Conservation (phyloP, 92 coral and sea anemone genomes). For the Scolanthus callimorphus region DNA sequence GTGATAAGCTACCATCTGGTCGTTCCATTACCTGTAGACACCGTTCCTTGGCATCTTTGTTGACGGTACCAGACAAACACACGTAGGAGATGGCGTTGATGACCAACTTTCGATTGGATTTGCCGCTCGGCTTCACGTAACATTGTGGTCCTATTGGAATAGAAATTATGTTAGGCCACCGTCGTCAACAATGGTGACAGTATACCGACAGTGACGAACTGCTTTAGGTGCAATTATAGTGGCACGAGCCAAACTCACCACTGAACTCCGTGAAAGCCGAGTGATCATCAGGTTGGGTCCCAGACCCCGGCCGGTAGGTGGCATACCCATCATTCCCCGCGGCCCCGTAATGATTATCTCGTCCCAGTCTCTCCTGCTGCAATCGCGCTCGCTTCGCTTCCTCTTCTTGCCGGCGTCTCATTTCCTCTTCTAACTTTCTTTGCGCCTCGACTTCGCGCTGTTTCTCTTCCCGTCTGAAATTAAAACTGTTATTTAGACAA, state of each 20-base stretch:
- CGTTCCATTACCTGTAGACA: slow-evolving; percentile 83
- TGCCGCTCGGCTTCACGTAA: slow-evolving; percentile 93
- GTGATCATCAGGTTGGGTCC: slow-evolving; percentile 33
- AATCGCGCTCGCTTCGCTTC: background rate
- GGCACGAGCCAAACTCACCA: slow-evolving; percentile 61
- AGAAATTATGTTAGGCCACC: too few relatives aligned
- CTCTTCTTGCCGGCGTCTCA: slow-evolving; percentile 36
- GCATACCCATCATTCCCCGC: slow-evolving; percentile 39
- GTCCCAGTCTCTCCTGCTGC: slow-evolving; percentile 4
- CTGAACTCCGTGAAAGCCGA: slow-evolving; percentile 82
- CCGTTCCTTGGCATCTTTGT: slow-evolving; percentile 87
- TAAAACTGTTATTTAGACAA: too few relatives aligned
- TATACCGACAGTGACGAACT: too few relatives aligned
- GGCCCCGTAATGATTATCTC: slow-evolving; percentile 7
- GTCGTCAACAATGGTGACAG: too few relatives aligned
- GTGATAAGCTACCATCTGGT: too few relatives aligned
- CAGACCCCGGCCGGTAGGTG: slow-evolving; percentile 64
- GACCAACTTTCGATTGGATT: slow-evolving; percentile 86
- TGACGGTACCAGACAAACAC: slow-evolving; percentile 92
- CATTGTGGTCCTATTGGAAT: slow-evolving; percentile 90
- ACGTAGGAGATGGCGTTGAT: slow-evolving; percentile 84
- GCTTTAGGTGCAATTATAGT: too few relatives aligned
- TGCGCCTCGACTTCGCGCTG: slow-evolving; percentile 57
- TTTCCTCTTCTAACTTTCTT: slow-evolving; percentile 66
- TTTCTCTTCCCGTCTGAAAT: slow-evolving; percentile 64